Conservation (phyloP, 2,888 invertebrate species). For the Eueremaeus valkanovi region DNA sequence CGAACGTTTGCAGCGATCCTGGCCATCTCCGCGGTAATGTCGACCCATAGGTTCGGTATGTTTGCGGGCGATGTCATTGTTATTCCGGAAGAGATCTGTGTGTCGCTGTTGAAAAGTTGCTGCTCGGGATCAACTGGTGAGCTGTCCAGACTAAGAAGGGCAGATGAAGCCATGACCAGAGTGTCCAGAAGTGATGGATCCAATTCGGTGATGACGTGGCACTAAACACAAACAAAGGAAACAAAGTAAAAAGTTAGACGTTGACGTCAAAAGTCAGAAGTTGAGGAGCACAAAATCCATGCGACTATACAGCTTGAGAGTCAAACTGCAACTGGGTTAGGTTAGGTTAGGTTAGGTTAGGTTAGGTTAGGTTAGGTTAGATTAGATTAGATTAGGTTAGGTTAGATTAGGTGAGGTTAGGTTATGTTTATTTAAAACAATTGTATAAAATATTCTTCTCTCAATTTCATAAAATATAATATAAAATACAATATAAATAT, state of each 20-base stretch:
- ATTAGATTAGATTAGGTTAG: neutral
- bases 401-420: neutral
- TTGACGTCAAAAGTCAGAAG: neutral
- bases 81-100: too few species aligned
- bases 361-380: neutral
- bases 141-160: too few species aligned
- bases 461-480: too few species aligned
- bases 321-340: neutral
- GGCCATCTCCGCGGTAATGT: neutral
- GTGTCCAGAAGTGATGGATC: too few species aligned
- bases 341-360: neutral
- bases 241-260: neutral
- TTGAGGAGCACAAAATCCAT: neutral
- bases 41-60: neutral
- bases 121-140: too few species aligned
- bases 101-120: too few species aligned
- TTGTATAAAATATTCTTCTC: too few species aligned
- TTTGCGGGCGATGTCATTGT: neutral
- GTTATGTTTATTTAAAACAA: too few species aligned
- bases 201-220: neutral
- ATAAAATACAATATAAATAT: too few species aligned
- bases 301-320: neutral
- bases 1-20: neutral
- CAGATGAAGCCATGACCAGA: too few species aligned
- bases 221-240: neutral